These are phyloP conservation scores for Lucilia cuprina DNA, from an alignment of 1,140 invertebrate species.

Conservation along the genomic window DNA sequence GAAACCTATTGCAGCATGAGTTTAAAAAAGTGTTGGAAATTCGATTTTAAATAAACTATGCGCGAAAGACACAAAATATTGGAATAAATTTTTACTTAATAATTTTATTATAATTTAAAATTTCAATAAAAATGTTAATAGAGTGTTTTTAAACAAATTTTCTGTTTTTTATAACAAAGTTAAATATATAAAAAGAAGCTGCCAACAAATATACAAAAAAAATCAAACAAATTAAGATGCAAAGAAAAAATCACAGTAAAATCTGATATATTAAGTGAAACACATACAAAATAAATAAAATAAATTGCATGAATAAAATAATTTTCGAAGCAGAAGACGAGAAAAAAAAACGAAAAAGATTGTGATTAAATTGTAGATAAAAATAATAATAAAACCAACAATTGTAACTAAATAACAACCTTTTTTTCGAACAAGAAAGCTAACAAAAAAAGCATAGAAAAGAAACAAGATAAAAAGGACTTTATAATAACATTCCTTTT, in stretches of 20 bases:
- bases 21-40: too few relatives aligned
- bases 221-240: background rate
- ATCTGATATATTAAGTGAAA: background rate
- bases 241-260: background rate
- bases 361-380: background rate
- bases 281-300: background rate
- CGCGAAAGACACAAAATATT: background rate
- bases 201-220: background rate
- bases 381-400: background rate
- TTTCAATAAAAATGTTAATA: too few relatives aligned
- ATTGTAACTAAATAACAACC: too few relatives aligned
- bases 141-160: background rate
- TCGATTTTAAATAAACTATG: background rate
- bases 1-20: too few relatives aligned
- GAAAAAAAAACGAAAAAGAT: background rate
- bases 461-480: too few relatives aligned
- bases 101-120: background rate
- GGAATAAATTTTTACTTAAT: background rate
- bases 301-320: background rate
- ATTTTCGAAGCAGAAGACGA: too few relatives aligned
- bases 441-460: too few relatives aligned
- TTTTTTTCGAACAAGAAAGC: too few relatives aligned
- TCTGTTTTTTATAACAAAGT: too few relatives aligned
- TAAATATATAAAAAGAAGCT: too few relatives aligned
- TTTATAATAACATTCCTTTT: too few relatives aligned